Conservation (phyloP, 1,140 invertebrate species). For the Riptortus pedestris region DNA sequence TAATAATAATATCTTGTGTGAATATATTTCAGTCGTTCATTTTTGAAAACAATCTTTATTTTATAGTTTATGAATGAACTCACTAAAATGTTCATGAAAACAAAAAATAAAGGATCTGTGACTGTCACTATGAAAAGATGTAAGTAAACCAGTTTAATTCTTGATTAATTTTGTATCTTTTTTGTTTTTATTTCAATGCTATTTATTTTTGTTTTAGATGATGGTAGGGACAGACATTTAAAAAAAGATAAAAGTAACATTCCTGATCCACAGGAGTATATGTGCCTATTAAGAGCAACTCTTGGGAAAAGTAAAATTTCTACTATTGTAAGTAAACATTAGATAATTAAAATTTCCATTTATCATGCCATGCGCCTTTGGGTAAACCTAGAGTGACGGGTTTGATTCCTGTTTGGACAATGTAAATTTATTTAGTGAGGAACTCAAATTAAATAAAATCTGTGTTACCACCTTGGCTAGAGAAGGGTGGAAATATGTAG, state of each 20-base stretch:
- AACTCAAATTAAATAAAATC: too few relatives aligned
- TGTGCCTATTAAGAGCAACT: conserved; percentile 61
- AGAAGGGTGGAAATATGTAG: too few relatives aligned
- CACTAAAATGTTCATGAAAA: conserved; percentile 55
- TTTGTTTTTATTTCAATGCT: conserved; percentile 18
- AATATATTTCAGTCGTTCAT: conserved; percentile 25
- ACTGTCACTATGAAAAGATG: conserved; percentile 58
- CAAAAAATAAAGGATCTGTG: conserved; percentile 48
- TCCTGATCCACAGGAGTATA: conserved; percentile 52
- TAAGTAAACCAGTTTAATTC: conserved; percentile 39
- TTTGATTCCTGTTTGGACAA: too few relatives aligned
- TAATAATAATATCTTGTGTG: conserved; percentile 15
- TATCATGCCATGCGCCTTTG: too few relatives aligned
- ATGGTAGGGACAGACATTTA: conserved; percentile 58
- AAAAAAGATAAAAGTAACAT: conserved; percentile 46
- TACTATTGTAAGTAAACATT: conserved; percentile 55
- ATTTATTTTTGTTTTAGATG: conserved; percentile 45
- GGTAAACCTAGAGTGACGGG: too few relatives aligned
- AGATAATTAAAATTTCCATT: too few relatives aligned
- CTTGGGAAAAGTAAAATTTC: conserved; percentile 64
- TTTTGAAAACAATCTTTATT: conserved; percentile 26
- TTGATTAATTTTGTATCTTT: conserved; percentile 2
- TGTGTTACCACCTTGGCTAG: too few relatives aligned
- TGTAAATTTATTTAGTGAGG: too few relatives aligned
- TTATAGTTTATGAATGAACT: conserved; percentile 56